Conservation (phyloP, 2,888 invertebrate genomes). For the Euzetes globulus region DNA sequence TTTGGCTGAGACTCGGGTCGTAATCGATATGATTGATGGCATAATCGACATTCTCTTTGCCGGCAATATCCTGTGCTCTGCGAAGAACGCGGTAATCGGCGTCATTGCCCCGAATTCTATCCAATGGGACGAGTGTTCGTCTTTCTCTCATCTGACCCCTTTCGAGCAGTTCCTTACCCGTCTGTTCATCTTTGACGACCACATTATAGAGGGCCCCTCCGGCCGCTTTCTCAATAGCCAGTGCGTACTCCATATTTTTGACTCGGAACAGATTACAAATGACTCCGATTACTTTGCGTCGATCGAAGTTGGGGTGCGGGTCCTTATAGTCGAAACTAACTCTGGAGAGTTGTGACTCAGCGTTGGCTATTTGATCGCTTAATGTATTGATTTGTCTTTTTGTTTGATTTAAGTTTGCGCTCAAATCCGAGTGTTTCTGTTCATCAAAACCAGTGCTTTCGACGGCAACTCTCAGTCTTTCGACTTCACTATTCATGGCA, state of each 20-base stretch:
- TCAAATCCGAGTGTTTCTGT: conserved; percentile 45
- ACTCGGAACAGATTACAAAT: conserved; percentile 71
- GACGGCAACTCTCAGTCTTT: conserved; percentile 47
- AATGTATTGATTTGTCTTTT: conserved; percentile 49
- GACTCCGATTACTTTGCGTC: conserved; percentile 61
- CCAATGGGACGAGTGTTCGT: conserved; percentile 81
- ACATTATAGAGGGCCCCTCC: conserved; percentile 83
- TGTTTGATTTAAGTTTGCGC: conserved; percentile 43
- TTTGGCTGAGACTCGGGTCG: conserved; percentile 58
- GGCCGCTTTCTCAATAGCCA: conserved; percentile 76
- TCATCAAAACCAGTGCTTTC: conserved; percentile 37
- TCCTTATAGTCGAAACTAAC: conserved; percentile 63
- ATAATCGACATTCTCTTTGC: conserved; percentile 62
- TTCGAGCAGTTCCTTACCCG: conserved; percentile 74
- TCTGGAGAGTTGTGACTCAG: conserved; percentile 37
- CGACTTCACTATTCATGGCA: conserved; percentile 54
- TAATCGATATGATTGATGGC: conserved; percentile 72
- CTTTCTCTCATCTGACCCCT: conserved; percentile 68
- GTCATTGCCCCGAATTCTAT: conserved; percentile 64
- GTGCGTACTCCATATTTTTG: conserved; percentile 60
- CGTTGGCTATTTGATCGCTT: conserved; percentile 43
- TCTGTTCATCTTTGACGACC: conserved; percentile 75
- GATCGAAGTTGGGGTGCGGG: conserved; percentile 67
- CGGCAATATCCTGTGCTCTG: conserved; percentile 65
- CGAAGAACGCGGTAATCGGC: conserved; percentile 58